Base-by-base conservation (phyloP, 53 echinoderm and acorn worm genomes). In the Echinarachnius parma region DNA sequence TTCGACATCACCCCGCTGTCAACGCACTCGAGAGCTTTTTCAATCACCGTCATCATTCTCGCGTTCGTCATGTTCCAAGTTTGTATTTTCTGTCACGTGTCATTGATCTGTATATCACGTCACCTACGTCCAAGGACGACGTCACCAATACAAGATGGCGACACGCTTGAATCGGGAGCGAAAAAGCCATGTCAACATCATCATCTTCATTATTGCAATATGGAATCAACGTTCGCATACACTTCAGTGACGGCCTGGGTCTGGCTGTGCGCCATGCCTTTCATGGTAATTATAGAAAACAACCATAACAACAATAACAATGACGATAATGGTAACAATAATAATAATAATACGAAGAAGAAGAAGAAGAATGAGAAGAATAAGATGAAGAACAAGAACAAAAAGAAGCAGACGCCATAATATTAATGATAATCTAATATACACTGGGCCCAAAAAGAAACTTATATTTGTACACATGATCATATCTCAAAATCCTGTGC, bases 41-140 rank as follows among this genome's bases (percentile, higher is more conserved):
- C 5, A 20, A 53, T 69, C 54, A 34, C 70, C 8, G 9, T 21
- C 24, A 53, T 69, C 13, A 25, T 69, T 9, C 34, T 69, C 13
- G 23, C 27, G 24, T 50, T 32, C 25, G 11, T 19, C 70, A 21
- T 53, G 34, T 34, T 69, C 21, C 70, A 69, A 35, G 21, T 50
- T 9, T 18, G 53, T 11, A 24, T 69, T 21, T 69, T 69, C 53
- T 69, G 70, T 34, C 70, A 53, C 54, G 70, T 69, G 35, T 69
- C 70, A 9, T 23, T 69, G 31, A 31, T 69, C 14, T 69, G 70
- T 5, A 11, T 20, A 34, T 53, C 70, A 69, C 52, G 37, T 34
- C 31, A 50, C 8, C 2, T 28, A n/a, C 28, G 21, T 50, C n/a
- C n/a, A 14, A 23, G 5, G 42, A 13, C 21, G 4, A 37, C 34